phyloP scores from a whole-genome alignment of 1,140 invertebrate species.

The Bombus turneri region DNA sequence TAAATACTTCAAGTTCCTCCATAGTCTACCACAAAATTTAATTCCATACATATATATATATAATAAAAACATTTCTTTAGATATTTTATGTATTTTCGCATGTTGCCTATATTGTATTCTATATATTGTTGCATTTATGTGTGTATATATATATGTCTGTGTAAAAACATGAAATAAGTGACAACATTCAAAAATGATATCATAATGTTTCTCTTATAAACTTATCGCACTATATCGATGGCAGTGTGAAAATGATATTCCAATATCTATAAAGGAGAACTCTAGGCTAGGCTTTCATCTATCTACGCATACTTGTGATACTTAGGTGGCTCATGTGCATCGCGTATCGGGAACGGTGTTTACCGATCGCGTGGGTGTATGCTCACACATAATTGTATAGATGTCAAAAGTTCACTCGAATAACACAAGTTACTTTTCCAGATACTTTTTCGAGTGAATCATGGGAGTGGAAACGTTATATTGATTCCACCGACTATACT shows the following conservation, averaged over 20 bases:
- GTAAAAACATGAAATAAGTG: not conserved
- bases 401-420: not conserved
- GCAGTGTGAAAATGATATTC: conserved; percentile 46
- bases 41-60: no score
- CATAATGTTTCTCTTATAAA: conserved; percentile 16
- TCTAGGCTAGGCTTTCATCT: conserved; percentile 69
- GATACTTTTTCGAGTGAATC: not conserved
- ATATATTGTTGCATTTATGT: no score
- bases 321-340: not conserved
- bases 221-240: not conserved
- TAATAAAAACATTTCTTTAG: no score
- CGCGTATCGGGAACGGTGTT: conserved; percentile 29
- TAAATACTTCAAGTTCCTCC: no score
- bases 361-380: not conserved
- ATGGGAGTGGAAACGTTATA: not conserved
- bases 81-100: no score
- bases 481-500: not conserved
- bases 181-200: not conserved
- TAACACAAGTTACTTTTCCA: conserved; percentile 15
- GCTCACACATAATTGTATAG: not conserved
- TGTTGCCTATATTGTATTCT: no score
- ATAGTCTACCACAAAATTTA: no score
- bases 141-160: no score
- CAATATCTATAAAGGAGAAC: conserved; percentile 64
- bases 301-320: not conserved